These are phyloP conservation scores for Acrobasis suavella DNA, from an alignment of 2,888 invertebrate genomes.

Conservation along the genomic window DNA sequence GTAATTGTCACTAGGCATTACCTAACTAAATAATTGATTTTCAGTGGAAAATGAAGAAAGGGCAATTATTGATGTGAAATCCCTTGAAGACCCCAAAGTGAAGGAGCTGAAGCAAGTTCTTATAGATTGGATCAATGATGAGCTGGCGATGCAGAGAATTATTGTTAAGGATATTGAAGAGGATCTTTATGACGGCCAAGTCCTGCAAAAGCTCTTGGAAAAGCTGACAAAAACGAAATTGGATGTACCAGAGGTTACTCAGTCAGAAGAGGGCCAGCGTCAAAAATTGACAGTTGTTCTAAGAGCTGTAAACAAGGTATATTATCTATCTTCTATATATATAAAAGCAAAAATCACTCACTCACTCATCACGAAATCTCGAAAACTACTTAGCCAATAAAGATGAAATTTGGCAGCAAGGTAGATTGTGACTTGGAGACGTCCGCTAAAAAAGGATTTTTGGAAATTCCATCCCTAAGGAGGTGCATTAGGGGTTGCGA, in stretches of 20 bases:
- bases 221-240: conserved; percentile 93
- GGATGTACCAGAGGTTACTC: conserved; percentile 98
- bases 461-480: no score
- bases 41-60: conserved; percentile 98
- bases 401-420: no score
- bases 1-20: no score
- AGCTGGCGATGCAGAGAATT: conserved; percentile 96
- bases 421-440: no score
- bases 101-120: conserved; percentile 92
- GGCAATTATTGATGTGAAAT: conserved; percentile 95
- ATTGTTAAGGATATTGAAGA: conserved; percentile 98
- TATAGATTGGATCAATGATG: conserved; percentile 99
- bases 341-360: no score
- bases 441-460: no score
- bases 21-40: conserved; percentile 25
- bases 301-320: conserved; percentile 92
- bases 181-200: conserved; percentile 98
- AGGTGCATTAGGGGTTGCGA: no score
- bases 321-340: background rate
- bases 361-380: no score
- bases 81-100: conserved; percentile 93
- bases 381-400: no score
- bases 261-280: conserved; percentile 98
- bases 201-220: conserved; percentile 87
- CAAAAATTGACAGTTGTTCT: conserved; percentile 96